A percentile compares a stretch with the other conserved stretches of the same genome.
Evolutionary conservation across 1,140 invertebrate species (phyloP).

Genomic region (Saccostrea glomerata): DNA sequence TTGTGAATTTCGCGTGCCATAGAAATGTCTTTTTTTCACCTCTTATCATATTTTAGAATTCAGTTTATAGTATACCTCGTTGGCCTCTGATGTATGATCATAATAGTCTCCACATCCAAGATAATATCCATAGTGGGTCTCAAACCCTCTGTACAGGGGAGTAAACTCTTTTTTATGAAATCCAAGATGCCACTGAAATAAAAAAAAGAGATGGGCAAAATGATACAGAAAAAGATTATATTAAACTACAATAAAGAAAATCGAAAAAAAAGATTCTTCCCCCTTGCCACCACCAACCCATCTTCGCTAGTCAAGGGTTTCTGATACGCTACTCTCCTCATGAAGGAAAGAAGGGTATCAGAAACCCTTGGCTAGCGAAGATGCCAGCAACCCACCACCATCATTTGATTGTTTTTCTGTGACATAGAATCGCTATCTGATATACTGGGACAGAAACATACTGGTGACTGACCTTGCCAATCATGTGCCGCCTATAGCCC

Average conservation of each 20-base stretch:
- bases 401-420: neutral
- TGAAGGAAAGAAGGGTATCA: no score
- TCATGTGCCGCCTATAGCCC: conserved; percentile 80
- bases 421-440: no score
- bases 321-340: no score
- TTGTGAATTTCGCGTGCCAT: no score
- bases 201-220: neutral
- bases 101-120: conserved; percentile 78
- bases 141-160: conserved; percentile 80
- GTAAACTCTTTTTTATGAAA: conserved; percentile 79
- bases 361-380: no score
- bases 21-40: no score
- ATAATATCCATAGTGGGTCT: conserved; percentile 81
- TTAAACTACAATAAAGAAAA: neutral
- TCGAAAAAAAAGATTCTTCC: neutral
- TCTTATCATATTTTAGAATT: no score
- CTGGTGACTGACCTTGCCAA: conserved; percentile 78
- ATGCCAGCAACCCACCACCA: neutral
- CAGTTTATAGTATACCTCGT: conserved; percentile 39
- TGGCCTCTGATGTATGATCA: conserved; percentile 70
- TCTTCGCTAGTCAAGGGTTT: no score
- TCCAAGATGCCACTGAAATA: conserved; percentile 80
- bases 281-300: no score
- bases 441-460: neutral
- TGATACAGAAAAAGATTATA: neutral